phyloP scores from a whole-genome alignment of 2,113 vertebrate species.

The Vulpes ferrilata region DNA sequence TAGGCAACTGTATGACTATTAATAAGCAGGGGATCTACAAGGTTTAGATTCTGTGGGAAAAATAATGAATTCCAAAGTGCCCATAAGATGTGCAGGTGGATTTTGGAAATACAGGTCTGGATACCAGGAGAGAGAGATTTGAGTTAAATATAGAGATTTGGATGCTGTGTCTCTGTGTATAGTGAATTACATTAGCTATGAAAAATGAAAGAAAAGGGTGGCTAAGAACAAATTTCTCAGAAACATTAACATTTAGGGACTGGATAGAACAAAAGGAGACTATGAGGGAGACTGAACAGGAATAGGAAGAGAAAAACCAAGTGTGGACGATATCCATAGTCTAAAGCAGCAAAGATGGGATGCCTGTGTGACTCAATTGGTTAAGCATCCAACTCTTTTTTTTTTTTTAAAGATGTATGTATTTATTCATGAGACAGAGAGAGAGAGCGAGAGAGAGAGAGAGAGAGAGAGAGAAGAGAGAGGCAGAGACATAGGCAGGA shows the following conservation, averaged over 20 bases:
- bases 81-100: not conserved
- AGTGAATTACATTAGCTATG: not conserved
- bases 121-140: not conserved
- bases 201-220: not conserved
- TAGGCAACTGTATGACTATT: slow-evolving; percentile 28
- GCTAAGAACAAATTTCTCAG: not conserved
- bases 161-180: not conserved
- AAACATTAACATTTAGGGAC: not conserved
- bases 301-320: slow-evolving; percentile 2
- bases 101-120: not conserved
- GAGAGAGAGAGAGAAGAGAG: too few relatives aligned
- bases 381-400: not conserved
- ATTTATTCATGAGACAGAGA: too few relatives aligned
- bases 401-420: too few relatives aligned
- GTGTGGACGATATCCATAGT: not conserved
- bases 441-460: too few relatives aligned
- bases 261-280: not conserved
- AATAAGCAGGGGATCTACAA: not conserved
- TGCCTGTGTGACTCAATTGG: not conserved
- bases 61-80: not conserved
- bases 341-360: not conserved
- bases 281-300: not conserved
- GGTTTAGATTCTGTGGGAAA: not conserved
- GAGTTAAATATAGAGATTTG: slow-evolving; percentile 34
- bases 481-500: too few relatives aligned